These are phyloP conservation scores for Murina feae DNA, from an alignment of 2,113 vertebrate species.

Conservation along the genomic window DNA sequence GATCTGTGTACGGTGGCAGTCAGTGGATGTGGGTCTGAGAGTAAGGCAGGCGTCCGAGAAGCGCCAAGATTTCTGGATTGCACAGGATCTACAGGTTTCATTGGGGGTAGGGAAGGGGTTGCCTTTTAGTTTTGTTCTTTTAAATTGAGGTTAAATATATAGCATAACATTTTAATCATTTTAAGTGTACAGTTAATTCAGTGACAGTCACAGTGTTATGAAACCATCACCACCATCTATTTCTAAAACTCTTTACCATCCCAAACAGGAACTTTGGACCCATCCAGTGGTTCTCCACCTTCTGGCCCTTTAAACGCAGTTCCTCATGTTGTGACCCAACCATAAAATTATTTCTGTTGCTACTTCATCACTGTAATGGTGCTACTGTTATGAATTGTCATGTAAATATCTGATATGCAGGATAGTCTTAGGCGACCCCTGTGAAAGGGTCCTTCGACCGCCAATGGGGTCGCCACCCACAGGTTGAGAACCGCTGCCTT, in stretches of 20 bases:
- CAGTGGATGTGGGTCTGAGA: accelerated
- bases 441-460: no score
- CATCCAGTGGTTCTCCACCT: no score
- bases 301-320: no score
- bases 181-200: accelerated
- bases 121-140: background rate
- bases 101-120: accelerated
- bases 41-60: no score
- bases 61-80: accelerated
- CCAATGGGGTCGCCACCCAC: no score
- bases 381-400: no score
- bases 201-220: accelerated
- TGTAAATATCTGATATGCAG: no score
- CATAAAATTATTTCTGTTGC: no score
- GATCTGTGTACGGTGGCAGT: accelerated
- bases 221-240: background rate
- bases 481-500: no score
- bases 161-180: background rate
- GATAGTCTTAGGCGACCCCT: no score
- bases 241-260: background rate
- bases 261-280: background rate
- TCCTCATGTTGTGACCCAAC: no score
- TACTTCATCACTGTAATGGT: no score
- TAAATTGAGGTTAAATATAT: background rate
- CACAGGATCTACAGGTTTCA: background rate